phyloP scores from a whole-genome alignment of 2,797 vertebrate genomes.

The Mastacembelus armatus region DNA sequence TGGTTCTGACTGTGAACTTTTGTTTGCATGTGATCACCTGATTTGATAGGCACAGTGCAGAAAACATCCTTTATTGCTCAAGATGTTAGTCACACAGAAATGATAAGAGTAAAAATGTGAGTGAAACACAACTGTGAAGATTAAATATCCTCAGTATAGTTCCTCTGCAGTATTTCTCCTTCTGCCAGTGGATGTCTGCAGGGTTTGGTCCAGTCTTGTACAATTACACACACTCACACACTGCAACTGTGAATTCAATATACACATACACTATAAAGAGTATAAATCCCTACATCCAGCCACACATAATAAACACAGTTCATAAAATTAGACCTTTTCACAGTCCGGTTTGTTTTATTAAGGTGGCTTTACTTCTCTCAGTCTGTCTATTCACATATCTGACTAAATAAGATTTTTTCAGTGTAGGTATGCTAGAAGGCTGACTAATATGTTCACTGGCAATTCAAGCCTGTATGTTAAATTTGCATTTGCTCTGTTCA shows the following conservation, averaged over 20 bases:
- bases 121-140: background rate
- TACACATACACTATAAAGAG: background rate
- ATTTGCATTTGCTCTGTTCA: background rate
- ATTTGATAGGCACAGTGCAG: too few species aligned
- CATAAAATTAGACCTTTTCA: background rate
- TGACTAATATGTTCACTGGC: conserved; percentile 20
- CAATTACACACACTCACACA: background rate
- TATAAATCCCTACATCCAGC: background rate
- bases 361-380: background rate
- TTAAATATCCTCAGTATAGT: background rate
- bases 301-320: background rate
- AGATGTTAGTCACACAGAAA: too few species aligned
- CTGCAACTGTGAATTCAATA: background rate
- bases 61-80: too few species aligned
- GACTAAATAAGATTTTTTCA: conserved; percentile 1
- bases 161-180: too few species aligned
- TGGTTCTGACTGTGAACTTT: too few species aligned
- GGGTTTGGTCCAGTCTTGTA: conserved; percentile 2
- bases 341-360: conserved; percentile 4
- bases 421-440: background rate
- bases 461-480: background rate
- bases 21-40: too few species aligned
- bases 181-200: background rate
- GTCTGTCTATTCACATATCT: background rate
- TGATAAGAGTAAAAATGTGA: too few species aligned